Conservation (phyloP, 2,888 invertebrate species). For the Ophion ellenae region DNA sequence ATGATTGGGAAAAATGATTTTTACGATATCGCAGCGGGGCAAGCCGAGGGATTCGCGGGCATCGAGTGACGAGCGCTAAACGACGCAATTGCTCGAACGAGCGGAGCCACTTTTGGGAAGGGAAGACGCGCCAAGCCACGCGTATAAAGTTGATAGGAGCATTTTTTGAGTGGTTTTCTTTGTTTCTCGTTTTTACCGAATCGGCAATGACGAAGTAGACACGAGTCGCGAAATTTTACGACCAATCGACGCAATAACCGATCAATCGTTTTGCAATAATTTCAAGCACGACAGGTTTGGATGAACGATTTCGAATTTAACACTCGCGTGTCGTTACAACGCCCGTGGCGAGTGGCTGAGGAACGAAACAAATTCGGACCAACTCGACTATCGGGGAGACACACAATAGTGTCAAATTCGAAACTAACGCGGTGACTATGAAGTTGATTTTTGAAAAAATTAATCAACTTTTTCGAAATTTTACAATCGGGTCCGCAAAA, state of each 20-base stretch:
- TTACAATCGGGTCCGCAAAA: not conserved
- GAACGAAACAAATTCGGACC: not conserved
- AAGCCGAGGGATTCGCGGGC: not conserved
- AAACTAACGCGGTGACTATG: not conserved
- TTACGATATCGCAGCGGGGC: not conserved
- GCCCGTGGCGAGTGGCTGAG: not conserved
- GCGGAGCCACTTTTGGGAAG: not conserved
- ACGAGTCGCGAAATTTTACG: not conserved
- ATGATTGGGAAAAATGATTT: conserved; percentile 15
- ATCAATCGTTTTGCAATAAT: not conserved
- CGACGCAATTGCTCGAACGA: not conserved
- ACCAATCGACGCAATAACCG: not conserved
- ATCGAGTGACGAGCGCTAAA: not conserved
- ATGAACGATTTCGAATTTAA: not conserved
- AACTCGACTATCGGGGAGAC: not conserved
- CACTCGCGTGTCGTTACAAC: not conserved
- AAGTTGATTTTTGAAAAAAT: not conserved
- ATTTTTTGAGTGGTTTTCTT: not conserved
- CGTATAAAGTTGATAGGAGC: not conserved
- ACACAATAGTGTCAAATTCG: not conserved
- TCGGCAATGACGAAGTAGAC: not conserved
- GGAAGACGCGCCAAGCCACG: not conserved
- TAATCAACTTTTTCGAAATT: not conserved
- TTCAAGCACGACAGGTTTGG: not conserved
- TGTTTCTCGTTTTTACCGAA: not conserved